Evolutionary conservation across 92 coral and sea anemone genomes (phyloP), one percentile per base, ranked within the genome.

Genomic region (Blastomussa wellsi): DNA sequence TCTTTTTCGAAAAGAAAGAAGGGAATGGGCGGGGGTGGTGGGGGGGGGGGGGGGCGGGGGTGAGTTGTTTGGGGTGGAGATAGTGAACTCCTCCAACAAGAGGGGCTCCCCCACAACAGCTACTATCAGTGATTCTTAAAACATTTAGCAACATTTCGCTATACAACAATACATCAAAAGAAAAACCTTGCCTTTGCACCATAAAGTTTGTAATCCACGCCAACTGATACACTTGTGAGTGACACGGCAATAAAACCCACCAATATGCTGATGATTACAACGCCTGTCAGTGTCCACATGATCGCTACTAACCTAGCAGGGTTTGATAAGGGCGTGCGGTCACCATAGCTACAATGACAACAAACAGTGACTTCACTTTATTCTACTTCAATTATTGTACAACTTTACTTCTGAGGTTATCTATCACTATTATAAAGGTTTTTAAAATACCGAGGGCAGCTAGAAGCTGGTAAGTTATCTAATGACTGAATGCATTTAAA

Each of bases 271-370:
- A 75, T 84, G 39, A 93, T 78, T 12, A 93, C 86, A 24, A 91
- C 91, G 22, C 97, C 97, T 28, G 90, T 71, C 36, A 93, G 59
- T 11, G 94, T 92, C 95, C 95, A 93, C 7, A 83, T 78, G 0
- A 93, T 84, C 20, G 90, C 89, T 29, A 93, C 41, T 12, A 93
- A 17, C 55, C 97, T 90, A 62, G 85, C 93, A 31, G 83, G 68
- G 17, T 76, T 49, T 15, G 95, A 89, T 2, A 80, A 74, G 28
- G 97, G 95, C 31, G 88, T 76, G 22, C 95, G 90, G 69, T 93
- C 97, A 52, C 97, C 97, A 69, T 93, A 93, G 51, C 97, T 93
- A 41, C 41, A 76, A 44, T 10, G 8, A 2, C n/a, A n/a, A n/a
- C n/a, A 48, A 37, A 48, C 49, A 28, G 22, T 37, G 3, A 49